A percentile compares a stretch with the other conserved stretches of the same genome.
These are phyloP conservation scores for Hypomecis punctinalis DNA, from an alignment of 2,888 invertebrate genomes.

Conservation along the genomic window DNA sequence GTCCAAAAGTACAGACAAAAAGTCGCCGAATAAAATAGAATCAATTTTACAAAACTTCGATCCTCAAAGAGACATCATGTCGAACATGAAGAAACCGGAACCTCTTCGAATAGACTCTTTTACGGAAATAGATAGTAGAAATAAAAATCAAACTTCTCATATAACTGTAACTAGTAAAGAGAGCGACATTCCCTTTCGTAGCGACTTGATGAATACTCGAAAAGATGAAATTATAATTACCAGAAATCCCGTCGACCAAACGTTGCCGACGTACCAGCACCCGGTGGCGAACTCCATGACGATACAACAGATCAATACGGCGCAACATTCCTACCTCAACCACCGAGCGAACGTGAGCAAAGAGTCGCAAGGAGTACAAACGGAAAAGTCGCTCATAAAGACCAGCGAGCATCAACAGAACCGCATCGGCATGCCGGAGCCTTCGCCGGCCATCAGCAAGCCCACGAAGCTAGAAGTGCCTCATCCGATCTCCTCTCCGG, in stretches of 20 bases:
- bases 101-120: slow-evolving; percentile 69
- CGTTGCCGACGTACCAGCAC: slow-evolving; percentile 67
- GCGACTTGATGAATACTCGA: slow-evolving; percentile 62
- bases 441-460: slow-evolving; percentile 65
- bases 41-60: slow-evolving; percentile 73
- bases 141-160: slow-evolving; percentile 60
- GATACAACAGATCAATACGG: slow-evolving; percentile 73
- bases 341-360: slow-evolving; percentile 69
- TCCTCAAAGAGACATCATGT: slow-evolving; percentile 64
- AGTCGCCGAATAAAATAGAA: slow-evolving; percentile 75
- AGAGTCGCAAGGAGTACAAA: slow-evolving; percentile 75
- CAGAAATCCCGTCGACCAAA: slow-evolving; percentile 70
- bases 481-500: slow-evolving; percentile 79
- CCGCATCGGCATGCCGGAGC: slow-evolving; percentile 63
- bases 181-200: slow-evolving; percentile 69
- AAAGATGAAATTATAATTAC: slow-evolving; percentile 78
- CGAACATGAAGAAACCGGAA: slow-evolving; percentile 66
- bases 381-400: slow-evolving; percentile 71
- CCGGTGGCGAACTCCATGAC: slow-evolving; percentile 75
- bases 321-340: slow-evolving; percentile 71
- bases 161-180: slow-evolving; percentile 65
- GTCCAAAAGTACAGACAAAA: slow-evolving; percentile 65
- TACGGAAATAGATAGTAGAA: slow-evolving; percentile 68
- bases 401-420: slow-evolving; percentile 59
- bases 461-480: slow-evolving; percentile 79